Evolutionary conservation across 1,140 invertebrate species (phyloP), one percentile per base, ranked within the genome.

Genomic region (Apis dorsata): DNA sequence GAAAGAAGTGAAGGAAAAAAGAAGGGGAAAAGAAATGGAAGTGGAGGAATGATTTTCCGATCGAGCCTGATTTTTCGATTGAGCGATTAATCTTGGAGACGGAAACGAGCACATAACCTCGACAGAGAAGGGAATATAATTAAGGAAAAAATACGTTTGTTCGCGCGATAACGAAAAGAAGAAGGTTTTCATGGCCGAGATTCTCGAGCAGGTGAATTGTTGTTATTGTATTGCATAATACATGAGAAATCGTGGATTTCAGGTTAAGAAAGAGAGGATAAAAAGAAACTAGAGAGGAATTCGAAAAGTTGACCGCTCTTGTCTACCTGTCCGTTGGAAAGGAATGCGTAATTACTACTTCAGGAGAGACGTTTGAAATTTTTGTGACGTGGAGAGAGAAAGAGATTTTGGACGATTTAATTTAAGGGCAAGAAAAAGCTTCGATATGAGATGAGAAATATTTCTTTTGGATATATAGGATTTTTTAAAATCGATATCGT

Each of bases 81-180:
- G 73, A 75, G 73, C 59, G 73, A 75, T 75, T 75, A 75, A 75
- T 75, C 59, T 44, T 19, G 3, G 15, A 62, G 24, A 24, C 57
- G 57, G 21, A 62, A 24, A 59, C 11, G 44, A n/a, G 7, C 68
- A 13, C 8, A 21, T 4, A 28, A 51, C 13, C 21, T 15, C 28
- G 57, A 21, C 28, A 10, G 21, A 9, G 13, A 15, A 3, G 13
- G 28, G 17, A 57, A 78, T 78, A 24, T 69, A 69, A 69, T 68
- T 34, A 69, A 13, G 51, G 21, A 57, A 68, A 66, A 66, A 49
- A 68, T 34, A 60, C 60, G 11, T 44, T 24, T n/a, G 53, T 0
- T 24, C 51, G 0, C 8, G 15, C 44, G 51, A 66, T 77, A 11
- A 70, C 44, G 66, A 79, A 44, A 9, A 49, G 19, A 4, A 2